Conservation (phyloP, 2,797 vertebrate species). For the Anguilla marmorata region DNA sequence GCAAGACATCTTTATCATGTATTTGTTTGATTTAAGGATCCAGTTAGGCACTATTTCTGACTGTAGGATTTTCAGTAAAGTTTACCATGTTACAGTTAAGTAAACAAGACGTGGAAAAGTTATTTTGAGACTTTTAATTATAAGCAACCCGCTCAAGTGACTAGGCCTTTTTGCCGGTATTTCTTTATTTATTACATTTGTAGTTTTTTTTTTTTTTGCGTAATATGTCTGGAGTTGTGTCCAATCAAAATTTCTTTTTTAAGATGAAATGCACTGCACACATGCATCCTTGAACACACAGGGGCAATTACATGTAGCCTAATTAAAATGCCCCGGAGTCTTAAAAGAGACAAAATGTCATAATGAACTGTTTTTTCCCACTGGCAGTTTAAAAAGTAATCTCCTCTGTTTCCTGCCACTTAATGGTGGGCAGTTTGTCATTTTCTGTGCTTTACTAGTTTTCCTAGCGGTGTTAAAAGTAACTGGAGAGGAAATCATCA, state of each 20-base stretch:
- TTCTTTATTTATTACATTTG: not conserved
- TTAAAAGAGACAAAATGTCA: slow-evolving; percentile 47
- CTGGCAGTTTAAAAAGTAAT: slow-evolving; percentile 64
- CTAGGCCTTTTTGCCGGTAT: not conserved
- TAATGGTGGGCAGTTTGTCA: slow-evolving; percentile 66
- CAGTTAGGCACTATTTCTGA: not conserved
- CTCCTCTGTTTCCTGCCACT: slow-evolving; percentile 64
- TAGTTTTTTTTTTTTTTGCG: not conserved
- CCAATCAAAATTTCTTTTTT: slow-evolving; percentile 43
- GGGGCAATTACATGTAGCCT: slow-evolving; percentile 46
- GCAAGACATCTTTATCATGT: not conserved
- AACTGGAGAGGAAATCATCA: slow-evolving; percentile 42
- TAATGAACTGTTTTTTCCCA: slow-evolving; percentile 57
- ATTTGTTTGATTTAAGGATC: not conserved
- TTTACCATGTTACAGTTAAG: not conserved
- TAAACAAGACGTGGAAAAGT: not conserved
- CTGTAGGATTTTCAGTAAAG: not conserved
- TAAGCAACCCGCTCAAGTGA: not conserved
- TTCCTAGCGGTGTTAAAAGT: slow-evolving; percentile 33
- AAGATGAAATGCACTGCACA: slow-evolving; percentile 41
- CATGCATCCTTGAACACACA: slow-evolving; percentile 37
- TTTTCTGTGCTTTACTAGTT: slow-evolving; percentile 63
- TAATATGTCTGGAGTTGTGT: slow-evolving; percentile 32
- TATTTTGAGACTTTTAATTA: not conserved
- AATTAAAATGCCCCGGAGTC: slow-evolving; percentile 52